phyloP scores from a whole-genome alignment of 2,113 vertebrate genomes.

The Tauraco erythrolophus region DNA sequence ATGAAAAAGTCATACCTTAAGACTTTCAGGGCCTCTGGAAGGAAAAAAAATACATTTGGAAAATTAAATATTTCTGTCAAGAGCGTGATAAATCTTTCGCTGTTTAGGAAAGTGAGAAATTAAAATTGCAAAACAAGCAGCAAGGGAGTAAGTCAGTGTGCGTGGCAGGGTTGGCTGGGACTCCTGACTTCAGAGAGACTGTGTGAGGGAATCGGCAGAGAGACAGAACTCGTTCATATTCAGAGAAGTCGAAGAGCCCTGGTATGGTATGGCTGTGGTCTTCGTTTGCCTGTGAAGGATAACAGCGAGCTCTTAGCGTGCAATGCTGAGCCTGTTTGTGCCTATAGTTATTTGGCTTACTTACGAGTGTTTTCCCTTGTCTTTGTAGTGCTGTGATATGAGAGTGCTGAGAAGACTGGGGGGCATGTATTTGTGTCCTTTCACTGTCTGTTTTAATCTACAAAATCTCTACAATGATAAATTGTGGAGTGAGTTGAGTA shows the following conservation, averaged over 20 bases:
- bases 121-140: constrained; percentile 69
- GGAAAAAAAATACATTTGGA: constrained; percentile 29
- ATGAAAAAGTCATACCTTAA: background rate
- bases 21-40: constrained; percentile 1
- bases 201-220: background rate
- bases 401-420: background rate
- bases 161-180: constrained; percentile 15
- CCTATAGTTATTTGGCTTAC: background rate
- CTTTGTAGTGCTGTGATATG: background rate
- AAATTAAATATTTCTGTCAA: constrained; percentile 75
- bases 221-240: background rate
- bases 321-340: background rate
- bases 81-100: constrained; percentile 58
- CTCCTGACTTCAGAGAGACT: background rate
- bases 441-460: background rate
- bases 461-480: background rate
- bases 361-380: background rate
- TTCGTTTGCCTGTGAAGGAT: background rate
- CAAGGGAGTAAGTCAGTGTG: background rate
- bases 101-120: constrained; percentile 75
- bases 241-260: background rate
- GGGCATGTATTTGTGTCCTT: background rate
- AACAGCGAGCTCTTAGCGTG: background rate
- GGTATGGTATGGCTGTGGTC: background rate
- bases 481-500: background rate